phyloP scores from a whole-genome alignment of 2,888 invertebrate species.

The Nemurella pictetii region DNA sequence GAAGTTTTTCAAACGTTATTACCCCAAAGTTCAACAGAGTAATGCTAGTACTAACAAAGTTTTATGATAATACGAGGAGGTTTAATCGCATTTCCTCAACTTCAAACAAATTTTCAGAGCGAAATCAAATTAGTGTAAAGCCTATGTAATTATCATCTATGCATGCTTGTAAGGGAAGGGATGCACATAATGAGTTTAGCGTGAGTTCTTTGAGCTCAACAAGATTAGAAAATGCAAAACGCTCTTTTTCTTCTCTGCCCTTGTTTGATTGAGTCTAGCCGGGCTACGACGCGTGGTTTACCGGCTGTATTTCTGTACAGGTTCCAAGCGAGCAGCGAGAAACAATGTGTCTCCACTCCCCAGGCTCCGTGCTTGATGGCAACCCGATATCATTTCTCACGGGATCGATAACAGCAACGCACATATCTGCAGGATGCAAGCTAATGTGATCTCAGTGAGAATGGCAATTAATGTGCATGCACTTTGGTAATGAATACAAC shows the following conservation, averaged over 20 bases:
- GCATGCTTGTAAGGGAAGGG: neutral
- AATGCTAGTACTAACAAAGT: neutral
- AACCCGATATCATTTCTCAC: neutral
- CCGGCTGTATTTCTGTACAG: neutral
- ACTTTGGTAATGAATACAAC: neutral
- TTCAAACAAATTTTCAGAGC: conserved; percentile 16
- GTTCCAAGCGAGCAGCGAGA: neutral
- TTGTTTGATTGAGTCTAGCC: neutral
- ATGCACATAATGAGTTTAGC: neutral
- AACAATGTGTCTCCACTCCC: neutral
- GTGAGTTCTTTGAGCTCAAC: neutral
- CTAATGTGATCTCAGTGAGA: neutral
- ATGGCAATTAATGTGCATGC: neutral
- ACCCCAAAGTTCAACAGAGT: neutral
- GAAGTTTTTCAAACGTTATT: neutral
- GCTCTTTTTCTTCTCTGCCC: neutral
- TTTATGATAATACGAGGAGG: neutral
- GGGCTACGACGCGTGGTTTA: neutral
- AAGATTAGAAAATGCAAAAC: neutral
- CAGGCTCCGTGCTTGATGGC: too few species aligned
- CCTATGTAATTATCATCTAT: neutral
- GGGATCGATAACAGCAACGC: neutral
- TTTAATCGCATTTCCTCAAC: conserved; percentile 19
- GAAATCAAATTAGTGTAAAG: conserved; percentile 1
- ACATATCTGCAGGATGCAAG: neutral